Evolutionary conservation across 2,888 invertebrate species (phyloP).

Genomic region (Drosophila longiperda): DNA sequence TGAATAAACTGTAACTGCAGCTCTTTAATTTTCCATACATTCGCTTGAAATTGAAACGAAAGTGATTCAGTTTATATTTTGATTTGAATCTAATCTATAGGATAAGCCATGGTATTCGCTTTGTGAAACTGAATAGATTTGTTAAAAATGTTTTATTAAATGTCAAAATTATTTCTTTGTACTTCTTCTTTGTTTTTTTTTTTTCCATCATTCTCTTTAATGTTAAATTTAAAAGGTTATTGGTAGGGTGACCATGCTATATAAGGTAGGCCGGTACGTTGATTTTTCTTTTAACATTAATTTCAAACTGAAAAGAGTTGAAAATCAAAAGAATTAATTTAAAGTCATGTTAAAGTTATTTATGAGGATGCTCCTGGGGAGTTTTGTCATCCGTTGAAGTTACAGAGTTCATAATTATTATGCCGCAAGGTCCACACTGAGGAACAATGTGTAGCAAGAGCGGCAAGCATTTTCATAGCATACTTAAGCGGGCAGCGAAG

Average conservation of each 20-base stretch:
- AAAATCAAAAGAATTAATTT: neutral
- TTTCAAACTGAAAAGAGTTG: neutral
- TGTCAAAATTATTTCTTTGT: neutral
- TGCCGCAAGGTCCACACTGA: neutral
- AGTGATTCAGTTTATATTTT: neutral
- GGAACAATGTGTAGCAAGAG: slow-evolving; percentile 48
- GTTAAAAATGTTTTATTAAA: neutral
- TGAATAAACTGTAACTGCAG: slow-evolving; percentile 7
- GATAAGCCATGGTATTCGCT: neutral
- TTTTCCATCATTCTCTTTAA: neutral
- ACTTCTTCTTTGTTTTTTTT: neutral
- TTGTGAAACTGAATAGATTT: neutral
- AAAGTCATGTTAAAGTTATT: slow-evolving; percentile 6
- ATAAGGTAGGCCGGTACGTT: neutral
- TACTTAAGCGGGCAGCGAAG: slow-evolving; percentile 72
- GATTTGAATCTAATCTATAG: neutral
- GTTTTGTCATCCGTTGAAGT: slow-evolving; percentile 29
- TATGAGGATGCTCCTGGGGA: slow-evolving; percentile 3
- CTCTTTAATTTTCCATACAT: neutral
- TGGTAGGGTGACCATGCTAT: neutral
- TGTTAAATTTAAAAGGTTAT: neutral
- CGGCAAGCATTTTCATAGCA: slow-evolving; percentile 60
- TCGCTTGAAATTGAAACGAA: neutral
- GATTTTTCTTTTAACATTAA: neutral
- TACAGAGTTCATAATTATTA: neutral